Conservation (phyloP, 2,113 vertebrate genomes). For the Cavia porcellus region DNA sequence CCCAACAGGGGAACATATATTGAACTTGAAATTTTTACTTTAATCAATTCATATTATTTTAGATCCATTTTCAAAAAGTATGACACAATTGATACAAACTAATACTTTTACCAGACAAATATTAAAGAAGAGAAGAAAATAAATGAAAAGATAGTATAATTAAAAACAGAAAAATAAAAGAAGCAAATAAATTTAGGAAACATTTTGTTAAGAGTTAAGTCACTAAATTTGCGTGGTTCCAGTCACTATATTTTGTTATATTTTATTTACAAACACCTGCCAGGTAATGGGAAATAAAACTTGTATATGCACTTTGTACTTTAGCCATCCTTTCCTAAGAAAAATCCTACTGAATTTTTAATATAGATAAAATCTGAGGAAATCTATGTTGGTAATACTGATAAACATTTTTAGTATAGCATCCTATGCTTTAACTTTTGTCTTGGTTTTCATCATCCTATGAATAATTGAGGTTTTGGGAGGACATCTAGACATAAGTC, state of each 20-base stretch:
- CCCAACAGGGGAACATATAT: neutral
- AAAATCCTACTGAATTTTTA: neutral
- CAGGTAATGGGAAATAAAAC: neutral
- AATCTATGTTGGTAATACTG: neutral
- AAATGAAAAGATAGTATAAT: neutral
- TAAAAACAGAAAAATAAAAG: neutral
- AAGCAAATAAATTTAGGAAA: neutral
- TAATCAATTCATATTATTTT: neutral
- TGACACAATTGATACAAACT: neutral
- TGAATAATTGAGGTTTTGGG: neutral
- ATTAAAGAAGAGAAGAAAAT: conserved; percentile 4
- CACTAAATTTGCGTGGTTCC: neutral
- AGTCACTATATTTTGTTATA: neutral
- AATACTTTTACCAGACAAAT: neutral
- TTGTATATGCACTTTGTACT: neutral
- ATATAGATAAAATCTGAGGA: neutral
- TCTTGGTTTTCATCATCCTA: neutral
- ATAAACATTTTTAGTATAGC: neutral
- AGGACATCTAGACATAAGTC: neutral
- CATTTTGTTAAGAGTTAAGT: neutral
- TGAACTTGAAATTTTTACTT: neutral
- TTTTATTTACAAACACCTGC: neutral
- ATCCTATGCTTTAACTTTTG: neutral
- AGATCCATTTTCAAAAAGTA: neutral
- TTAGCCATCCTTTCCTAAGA: neutral